Evolutionary conservation across 2,888 invertebrate genomes (phyloP), one percentile per base, ranked within the genome.

Genomic region (Rhabditophanes sp.): DNA sequence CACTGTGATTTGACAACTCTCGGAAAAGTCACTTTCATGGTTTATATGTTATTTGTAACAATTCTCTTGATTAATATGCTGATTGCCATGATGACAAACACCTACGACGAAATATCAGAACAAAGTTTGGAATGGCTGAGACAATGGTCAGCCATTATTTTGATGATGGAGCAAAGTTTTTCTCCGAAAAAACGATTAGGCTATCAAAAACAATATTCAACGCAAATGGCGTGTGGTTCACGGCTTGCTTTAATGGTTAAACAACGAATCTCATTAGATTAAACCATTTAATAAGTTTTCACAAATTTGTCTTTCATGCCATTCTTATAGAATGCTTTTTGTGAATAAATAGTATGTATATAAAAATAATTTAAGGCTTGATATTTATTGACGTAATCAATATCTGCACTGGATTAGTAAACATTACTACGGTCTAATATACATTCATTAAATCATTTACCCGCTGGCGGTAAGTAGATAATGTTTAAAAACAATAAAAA

Each of bases 61-160:
- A 79, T 93, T 39, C 70, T 93, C 8, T 71, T 93, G 33, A 83
- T 90, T 26, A 45, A 45, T 25, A 37, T 45, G 47, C 39, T 45
- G 15, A 44, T 44, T 24, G 93, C 90, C 44, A 93, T 93, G 90
- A 93, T 93, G 93, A 93, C 90, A 0, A 90, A 90, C 68, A 93
- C 93, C 3, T 96, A 93, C 66, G 85, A 87, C 67, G 83, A 87
- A 70, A 87, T 93, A 49, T 85, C 87, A 0, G 88, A 88, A 68
- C 87, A 88, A 1, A 76, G 84, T 48, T 87, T 90, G 66, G 93
- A 93, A 68, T 93, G 90, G 88, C 85, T 90, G 67, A 72, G 93
- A 59, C 75, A 90, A 75, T 93, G 90, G 90, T 90, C 90, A 0
- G 74, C 90, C 43, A 90, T 93, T 42, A 87, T 93, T 20, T 70